Base-by-base conservation (phyloP, 2,797 vertebrate species). In the Eulemur rubriventer region DNA sequence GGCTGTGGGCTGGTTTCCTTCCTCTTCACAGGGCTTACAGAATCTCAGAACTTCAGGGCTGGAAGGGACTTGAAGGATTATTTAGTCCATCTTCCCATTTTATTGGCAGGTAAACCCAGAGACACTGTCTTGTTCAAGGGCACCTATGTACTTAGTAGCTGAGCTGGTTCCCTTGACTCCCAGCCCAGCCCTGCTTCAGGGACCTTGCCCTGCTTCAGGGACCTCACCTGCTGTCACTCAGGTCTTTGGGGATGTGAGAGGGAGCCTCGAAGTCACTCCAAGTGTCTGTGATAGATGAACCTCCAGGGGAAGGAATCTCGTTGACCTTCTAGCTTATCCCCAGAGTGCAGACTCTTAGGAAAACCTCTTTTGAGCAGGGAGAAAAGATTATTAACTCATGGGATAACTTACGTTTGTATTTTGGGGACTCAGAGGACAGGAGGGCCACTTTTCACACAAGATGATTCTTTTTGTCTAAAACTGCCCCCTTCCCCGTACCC, bases 21-120 rank as follows among this genome's bases (percentile, higher is more conserved):
- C 63, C 65, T 18, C 3, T 48, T 11, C 3, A 18, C 30, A 91
- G 70, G 76, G 55, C 52, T 73, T 30, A 24, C 16, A 69, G 72
- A 81, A 20, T 80, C 48, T 73, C 41, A 92, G 91, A 84, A 73
- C 41, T 85, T 81, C 30, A 82, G 81, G 67, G 48, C 57, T 55
- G 30, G 18, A 55, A 75, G 41, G 38, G 41, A 48, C 46, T 28
- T 70, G 28, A 48, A 76, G 35, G 80, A 35, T 84, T 10, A 11
- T 63, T 76, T 46, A 76, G 50, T n/a, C 38, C 17, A 59, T 8
- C 28, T 87, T 86, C 83, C 89, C 81, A 33, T 84, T 88, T 59
- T 96, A 30, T 59, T 41, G 70, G 8, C 61, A 26, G 55, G 28
- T 85, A 94, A 94, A 24, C 48, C 48, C n/a, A 65, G 72, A 87